Evolutionary conservation across 1,140 invertebrate species (phyloP), one percentile per base, ranked within the genome.

Genomic region (Adoxophyes honmai): DNA sequence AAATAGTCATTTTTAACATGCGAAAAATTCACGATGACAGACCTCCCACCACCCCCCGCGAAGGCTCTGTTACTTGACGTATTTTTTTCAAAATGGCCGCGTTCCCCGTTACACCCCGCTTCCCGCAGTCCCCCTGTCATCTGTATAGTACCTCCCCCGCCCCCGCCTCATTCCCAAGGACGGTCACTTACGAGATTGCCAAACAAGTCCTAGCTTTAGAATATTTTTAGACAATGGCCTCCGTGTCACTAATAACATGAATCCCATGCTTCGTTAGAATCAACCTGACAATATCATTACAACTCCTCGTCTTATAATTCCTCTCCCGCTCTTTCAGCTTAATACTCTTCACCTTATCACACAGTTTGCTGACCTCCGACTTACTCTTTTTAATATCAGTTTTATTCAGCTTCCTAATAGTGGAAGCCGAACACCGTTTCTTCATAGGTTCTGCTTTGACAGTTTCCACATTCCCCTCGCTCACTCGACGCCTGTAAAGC

Each of bases 261-360:
- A 94, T 94, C 10, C 93, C 93, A 64, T 94, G 92, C 70, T 94
- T 93, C 1, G 93, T 94, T 37, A 94, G 88, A 68, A 94, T 93
- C 82, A 94, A 91, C 65, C 93, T 92, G 6, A 94, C 92, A 33
- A 92, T 90, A 75, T 93, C 93, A 60, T 92, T 93, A 62, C 93
- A 92, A 59, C 91, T 91, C 37, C 90, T 84, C 35, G 86, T 88
- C 34, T 86, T 88, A 68, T 86, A 88, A 59, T 82, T 81, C 60
- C 59, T 65, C 15, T 82, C 73, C 7, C 59, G 75, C 28, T 83
- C 78, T 53, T 79, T 85, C 42, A 86, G 21, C 21, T 83, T 86
- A 3, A 84, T 81, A 70, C 78, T 84, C 54, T 83, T 86, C 11
- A 86, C 60, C 34, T 86, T 88, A 18, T 88, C 85, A 44, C 83